phyloP scores from a whole-genome alignment of 1,140 invertebrate species.

The Muscidifurax raptorellus region DNA sequence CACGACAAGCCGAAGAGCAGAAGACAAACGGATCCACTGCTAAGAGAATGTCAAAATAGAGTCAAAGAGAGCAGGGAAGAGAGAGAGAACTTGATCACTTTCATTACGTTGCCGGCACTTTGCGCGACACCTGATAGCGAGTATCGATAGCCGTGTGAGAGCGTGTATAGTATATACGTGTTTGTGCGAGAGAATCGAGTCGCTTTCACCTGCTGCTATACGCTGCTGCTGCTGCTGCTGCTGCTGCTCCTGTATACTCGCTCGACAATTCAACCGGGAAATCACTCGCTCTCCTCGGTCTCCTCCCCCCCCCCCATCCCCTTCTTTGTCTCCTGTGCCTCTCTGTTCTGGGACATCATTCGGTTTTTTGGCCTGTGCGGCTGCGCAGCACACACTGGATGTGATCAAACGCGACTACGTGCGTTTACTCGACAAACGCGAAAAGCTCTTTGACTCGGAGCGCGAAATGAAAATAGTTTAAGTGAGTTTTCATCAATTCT shows the following conservation, averaged over 20 bases:
- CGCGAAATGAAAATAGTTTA: no score
- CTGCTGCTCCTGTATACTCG: not conserved
- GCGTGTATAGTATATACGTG: not conserved
- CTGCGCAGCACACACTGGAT: not conserved
- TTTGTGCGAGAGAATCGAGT: conserved; percentile 18
- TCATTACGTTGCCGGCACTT: conserved; percentile 25
- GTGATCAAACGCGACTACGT: not conserved
- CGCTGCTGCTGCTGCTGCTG: not conserved
- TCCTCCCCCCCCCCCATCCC: no score
- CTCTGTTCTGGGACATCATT: conserved; percentile 13
- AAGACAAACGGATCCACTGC: not conserved
- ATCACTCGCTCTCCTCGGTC: conserved; percentile 1
- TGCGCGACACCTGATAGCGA: not conserved
- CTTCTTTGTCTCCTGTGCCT: not conserved
- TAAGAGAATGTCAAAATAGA: conserved; percentile 11
- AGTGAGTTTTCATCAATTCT: no score
- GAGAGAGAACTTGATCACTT: conserved; percentile 16
- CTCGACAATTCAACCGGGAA: conserved; percentile 26
- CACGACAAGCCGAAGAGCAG: not conserved
- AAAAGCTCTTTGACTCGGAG: no score
- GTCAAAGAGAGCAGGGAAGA: not conserved
- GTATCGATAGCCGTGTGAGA: not conserved
- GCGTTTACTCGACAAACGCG: not conserved
- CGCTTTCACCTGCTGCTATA: conserved; percentile 18
- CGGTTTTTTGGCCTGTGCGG: conserved; percentile 20